Evolutionary conservation across 2,888 invertebrate genomes (phyloP).

Genomic region (Campoplex capitator): DNA sequence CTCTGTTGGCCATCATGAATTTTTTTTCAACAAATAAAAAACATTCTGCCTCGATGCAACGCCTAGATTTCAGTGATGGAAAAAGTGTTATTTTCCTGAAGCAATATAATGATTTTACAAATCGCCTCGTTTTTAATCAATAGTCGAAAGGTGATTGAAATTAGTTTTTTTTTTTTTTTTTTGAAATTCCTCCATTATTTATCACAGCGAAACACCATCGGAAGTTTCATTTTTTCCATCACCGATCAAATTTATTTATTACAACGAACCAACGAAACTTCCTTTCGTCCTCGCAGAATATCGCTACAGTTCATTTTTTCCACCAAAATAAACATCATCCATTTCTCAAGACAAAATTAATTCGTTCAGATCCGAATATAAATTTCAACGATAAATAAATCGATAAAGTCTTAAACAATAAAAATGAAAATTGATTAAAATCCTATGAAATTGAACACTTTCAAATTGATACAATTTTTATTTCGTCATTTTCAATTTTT

Average conservation of each 20-base stretch:
- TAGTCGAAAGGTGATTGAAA: background rate
- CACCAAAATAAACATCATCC: background rate
- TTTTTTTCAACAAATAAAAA: conserved; percentile 5
- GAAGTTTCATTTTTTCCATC: conserved; percentile 3
- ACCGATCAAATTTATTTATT: conserved; percentile 9
- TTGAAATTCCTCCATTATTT: background rate
- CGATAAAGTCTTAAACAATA: background rate
- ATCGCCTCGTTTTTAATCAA: background rate
- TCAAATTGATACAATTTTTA: no score
- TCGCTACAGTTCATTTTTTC: background rate
- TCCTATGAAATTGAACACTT: no score
- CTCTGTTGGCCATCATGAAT: background rate
- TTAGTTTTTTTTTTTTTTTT: background rate
- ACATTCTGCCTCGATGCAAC: background rate
- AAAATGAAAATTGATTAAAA: no score
- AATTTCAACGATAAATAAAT: background rate
- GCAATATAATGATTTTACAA: background rate
- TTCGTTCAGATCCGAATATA: background rate
- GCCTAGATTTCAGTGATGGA: background rate
- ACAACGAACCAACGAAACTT: background rate
- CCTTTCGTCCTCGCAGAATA: background rate
- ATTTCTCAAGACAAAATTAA: background rate
- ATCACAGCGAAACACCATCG: background rate
- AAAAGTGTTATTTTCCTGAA: conserved; percentile 18
- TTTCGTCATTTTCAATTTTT: no score